phyloP scores from a whole-genome alignment of 2,888 invertebrate species.

The Rosalia funebris region DNA sequence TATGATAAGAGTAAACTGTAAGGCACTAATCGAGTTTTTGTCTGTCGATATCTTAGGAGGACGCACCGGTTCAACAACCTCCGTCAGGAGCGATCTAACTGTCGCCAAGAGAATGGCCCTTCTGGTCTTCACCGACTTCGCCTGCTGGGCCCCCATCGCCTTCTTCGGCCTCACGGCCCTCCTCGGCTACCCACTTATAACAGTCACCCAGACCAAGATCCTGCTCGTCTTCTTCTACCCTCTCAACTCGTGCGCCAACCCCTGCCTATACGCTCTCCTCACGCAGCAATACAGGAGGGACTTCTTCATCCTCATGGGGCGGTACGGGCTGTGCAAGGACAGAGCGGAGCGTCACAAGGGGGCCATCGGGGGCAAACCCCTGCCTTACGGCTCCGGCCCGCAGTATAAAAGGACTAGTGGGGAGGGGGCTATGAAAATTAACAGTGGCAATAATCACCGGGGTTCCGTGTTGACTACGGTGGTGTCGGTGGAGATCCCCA shows the following conservation, averaged over 20 bases:
- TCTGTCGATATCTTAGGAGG: too few species aligned
- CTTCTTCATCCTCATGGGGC: slow-evolving; percentile 66
- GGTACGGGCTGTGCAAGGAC: slow-evolving; percentile 64
- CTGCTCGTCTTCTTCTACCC: slow-evolving; percentile 76
- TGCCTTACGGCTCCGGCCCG: slow-evolving; percentile 59
- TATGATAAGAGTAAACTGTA: too few species aligned
- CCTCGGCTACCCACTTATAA: slow-evolving; percentile 71
- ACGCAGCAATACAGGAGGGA: slow-evolving; percentile 74
- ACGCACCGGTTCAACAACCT: slow-evolving; percentile 67
- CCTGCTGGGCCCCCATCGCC: slow-evolving; percentile 73
- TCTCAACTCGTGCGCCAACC: slow-evolving; percentile 76
- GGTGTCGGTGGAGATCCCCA: slow-evolving; percentile 61
- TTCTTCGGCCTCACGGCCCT: slow-evolving; percentile 75
- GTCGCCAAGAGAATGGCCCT: slow-evolving; percentile 75
- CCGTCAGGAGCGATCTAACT: slow-evolving; percentile 63
- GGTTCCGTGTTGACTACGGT: slow-evolving; percentile 61
- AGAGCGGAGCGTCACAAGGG: slow-evolving; percentile 64
- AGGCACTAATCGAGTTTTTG: too few species aligned
- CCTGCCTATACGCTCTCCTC: slow-evolving; percentile 74
- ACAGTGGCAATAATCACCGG: slow-evolving; percentile 52
- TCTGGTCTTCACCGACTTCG: slow-evolving; percentile 74
- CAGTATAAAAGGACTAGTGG: slow-evolving; percentile 51
- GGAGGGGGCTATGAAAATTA: slow-evolving; percentile 45
- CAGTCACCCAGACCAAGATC: slow-evolving; percentile 67
- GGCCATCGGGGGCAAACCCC: slow-evolving; percentile 62